phyloP scores from a whole-genome alignment of 2,113 vertebrate species.

The Coracopsis vasa region DNA sequence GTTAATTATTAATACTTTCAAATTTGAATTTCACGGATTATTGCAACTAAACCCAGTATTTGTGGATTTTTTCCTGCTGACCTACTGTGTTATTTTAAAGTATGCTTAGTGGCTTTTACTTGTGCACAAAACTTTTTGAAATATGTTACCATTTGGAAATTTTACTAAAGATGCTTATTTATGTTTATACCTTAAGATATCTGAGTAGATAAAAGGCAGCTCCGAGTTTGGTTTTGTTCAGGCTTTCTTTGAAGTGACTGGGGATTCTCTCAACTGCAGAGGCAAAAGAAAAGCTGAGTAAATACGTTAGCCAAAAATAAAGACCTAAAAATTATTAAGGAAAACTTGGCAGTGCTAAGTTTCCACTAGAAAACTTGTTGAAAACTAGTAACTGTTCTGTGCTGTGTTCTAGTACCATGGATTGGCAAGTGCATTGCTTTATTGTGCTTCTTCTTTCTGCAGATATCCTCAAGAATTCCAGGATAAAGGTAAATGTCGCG shows the following conservation, averaged over 20 bases:
- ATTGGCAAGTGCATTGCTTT: background rate
- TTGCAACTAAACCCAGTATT: background rate
- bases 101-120: background rate
- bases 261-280: background rate
- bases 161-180: background rate
- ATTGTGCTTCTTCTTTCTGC: background rate
- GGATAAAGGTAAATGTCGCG: constrained; percentile 82
- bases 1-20: background rate
- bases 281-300: background rate
- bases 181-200: background rate
- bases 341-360: background rate
- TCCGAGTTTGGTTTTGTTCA: background rate
- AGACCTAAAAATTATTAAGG: background rate
- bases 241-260: background rate
- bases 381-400: rapidly evolving
- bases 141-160: background rate
- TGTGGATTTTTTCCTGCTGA: background rate
- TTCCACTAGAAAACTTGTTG: background rate
- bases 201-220: background rate
- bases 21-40: background rate
- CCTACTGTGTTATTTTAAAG: background rate
- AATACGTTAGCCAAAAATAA: background rate
- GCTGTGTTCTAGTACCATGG: rapidly evolving
- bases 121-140: background rate
- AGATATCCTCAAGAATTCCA: constrained; percentile 86